Base-by-base conservation (phyloP, 2,113 vertebrate genomes). In the Chaenogobius annularis region DNA sequence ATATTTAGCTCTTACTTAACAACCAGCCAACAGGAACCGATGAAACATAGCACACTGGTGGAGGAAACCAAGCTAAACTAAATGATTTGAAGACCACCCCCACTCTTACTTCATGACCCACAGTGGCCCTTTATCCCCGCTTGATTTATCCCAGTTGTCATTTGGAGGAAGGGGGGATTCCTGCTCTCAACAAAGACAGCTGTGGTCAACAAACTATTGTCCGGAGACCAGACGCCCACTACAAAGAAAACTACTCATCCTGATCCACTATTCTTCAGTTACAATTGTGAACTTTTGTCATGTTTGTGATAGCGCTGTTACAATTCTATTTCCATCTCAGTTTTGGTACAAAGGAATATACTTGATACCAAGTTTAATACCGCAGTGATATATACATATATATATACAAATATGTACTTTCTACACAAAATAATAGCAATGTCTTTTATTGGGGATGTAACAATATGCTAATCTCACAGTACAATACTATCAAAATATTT, bases 151-250 rank as follows among this genome's bases (percentile, higher is more conserved):
- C 46, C 43, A 31, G 11, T 66, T 22, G 65, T 79, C 76, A 68
- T 66, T 10, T 59, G 43, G 71, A 78, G 19, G 5, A 79, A 65
- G 69, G 65, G 40, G 70, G 47, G 35, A 44, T 54, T 56, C 50
- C 54, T 68, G 12, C 67, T 68, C 22, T 26, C 54, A 40, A 81
- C 71, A 80, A 73, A 80, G 73, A 69, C 76, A 87, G 74, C 81
- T 89, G 83, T 66, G 56, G 40, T 62, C 14, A 47, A 54, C 65
- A 7, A 62, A 63, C 77, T 48, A 72, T 43, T 77, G 69, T 83
- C 70, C 15, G 0, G 17, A 65, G 55, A 61, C 26, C 26, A 31
- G 26, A 31, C 4, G 26, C 26, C 8, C 1, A 17, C 50, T 11
- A 40, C 61, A 69, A 61, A 77, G 64, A 61, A 68, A 63, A 71